A percentile compares a stretch with the other conserved stretches of the same genome.
These are phyloP conservation scores for Corythaixoides concolor DNA, from an alignment of 2,113 vertebrate species.

Conservation along the genomic window DNA sequence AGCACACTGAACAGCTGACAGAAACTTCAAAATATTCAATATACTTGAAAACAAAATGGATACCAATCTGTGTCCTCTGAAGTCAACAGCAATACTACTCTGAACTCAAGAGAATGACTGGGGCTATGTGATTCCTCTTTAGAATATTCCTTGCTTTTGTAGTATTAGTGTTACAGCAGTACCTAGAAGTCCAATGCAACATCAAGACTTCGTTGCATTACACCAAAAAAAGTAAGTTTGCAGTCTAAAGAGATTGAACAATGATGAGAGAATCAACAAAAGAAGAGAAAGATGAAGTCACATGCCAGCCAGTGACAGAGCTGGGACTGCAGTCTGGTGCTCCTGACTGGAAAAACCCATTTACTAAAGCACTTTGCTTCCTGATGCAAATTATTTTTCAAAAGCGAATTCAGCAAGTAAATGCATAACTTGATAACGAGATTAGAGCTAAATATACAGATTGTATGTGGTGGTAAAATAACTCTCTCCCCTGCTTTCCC, in stretches of 20 bases:
- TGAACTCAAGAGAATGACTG: neutral
- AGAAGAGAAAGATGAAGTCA: neutral
- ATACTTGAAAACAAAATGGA: slow-evolving; percentile 57
- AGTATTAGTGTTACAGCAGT: neutral
- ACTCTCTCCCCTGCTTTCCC: neutral
- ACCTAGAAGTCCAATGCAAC: neutral
- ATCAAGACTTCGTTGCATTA: neutral
- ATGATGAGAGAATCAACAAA: neutral
- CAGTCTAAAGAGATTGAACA: slow-evolving; percentile 22
- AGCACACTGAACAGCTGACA: slow-evolving; percentile 59
- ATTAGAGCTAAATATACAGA: neutral
- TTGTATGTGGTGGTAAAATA: neutral
- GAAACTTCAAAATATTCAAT: slow-evolving; percentile 50
- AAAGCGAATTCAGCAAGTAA: neutral
- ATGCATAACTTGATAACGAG: neutral
- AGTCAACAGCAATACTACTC: neutral
- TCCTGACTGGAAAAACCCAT: neutral
- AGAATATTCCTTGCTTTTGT: neutral
- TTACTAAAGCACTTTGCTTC: neutral
- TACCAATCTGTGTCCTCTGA: neutral
- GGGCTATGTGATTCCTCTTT: neutral
- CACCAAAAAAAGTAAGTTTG: neutral
- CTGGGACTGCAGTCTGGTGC: neutral
- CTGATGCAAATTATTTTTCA: neutral
- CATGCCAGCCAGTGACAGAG: neutral